Evolutionary conservation across 2,797 vertebrate genomes (phyloP), one percentile per base, ranked within the genome.

Genomic region (Toxotes lorentzi): DNA sequence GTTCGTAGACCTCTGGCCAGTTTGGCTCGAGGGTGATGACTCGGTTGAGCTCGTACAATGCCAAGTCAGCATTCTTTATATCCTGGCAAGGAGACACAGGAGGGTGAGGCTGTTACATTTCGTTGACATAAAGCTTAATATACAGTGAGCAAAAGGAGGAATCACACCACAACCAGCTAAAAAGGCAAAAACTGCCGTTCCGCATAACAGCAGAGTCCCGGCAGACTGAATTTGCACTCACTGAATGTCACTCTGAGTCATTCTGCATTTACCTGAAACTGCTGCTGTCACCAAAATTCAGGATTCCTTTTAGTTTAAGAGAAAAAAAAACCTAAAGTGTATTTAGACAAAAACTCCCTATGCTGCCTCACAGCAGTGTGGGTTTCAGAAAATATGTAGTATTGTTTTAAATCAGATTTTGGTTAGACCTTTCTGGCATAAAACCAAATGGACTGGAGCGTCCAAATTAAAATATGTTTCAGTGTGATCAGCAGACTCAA

Each of bases 61-160:
- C 98, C 93, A 99, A 92, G 83, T 99, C 98, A 84, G 97, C 97
- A 70, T 99, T 99, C 91, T 99, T 99, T 86, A 98, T 96, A 86
- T 99, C 98, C 98, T 99, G 94, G 34, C 8, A 23, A 1, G 27
- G 41, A 75, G 72, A 82, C 24, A 73, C 17, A 5, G 65, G 10
- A 24, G 64, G 40, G 48, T 19, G 30, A 30, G 35, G 64, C 16
- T 1, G n/a, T 70, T 63, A 72, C 21, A 51, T 48, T 70, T 24
- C 40, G 51, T 60, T 57, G 19, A 59, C 43, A 43, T 30, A 43
- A 58, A 47, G 6, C 14, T 48, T 23, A 14, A 79, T 30, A 48
- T 4, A 62, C 4, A 17, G 34, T 1, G 48, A 69, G 48, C 32
- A 72, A 34, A 41, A 60, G 7, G 13, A 27, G 23, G 6, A 73